phyloP scores from a whole-genome alignment of 92 coral and sea anemone species.

The Pocillopora meandrina region DNA sequence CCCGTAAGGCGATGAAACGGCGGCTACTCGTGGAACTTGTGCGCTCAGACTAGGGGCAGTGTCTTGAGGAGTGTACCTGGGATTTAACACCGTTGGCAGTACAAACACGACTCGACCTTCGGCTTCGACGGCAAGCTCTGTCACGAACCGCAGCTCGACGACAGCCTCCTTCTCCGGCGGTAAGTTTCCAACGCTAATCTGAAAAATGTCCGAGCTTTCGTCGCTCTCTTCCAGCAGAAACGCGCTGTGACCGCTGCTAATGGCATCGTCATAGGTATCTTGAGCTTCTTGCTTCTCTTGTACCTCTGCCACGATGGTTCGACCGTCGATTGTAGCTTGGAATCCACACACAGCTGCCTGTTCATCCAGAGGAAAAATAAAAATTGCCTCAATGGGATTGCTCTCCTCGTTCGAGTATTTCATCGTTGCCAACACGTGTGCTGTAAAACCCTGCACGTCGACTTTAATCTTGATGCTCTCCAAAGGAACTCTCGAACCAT shows the following conservation, averaged over 20 bases:
- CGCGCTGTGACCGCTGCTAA: slow-evolving; percentile 42
- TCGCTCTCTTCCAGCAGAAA: slow-evolving; percentile 1
- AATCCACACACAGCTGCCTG: slow-evolving; percentile 90
- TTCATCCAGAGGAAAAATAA: slow-evolving; percentile 77
- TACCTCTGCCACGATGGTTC: slow-evolving; percentile 83
- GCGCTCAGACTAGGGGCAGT: not conserved
- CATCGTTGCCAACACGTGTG: slow-evolving; percentile 79
- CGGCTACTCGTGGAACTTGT: no score
- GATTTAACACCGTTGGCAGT: slow-evolving; percentile 84
- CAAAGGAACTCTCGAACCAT: no score
- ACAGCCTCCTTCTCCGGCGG: slow-evolving; percentile 81
- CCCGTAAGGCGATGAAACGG: no score
- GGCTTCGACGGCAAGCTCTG: slow-evolving; percentile 76
- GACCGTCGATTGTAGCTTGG: slow-evolving; percentile 82
- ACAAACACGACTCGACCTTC: slow-evolving; percentile 84
- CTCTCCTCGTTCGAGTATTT: slow-evolving; percentile 71
- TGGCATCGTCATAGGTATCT: slow-evolving; percentile 82
- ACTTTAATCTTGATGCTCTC: slow-evolving; percentile 52
- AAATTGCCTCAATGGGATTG: slow-evolving; percentile 88
- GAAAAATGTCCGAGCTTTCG: slow-evolving; percentile 84
- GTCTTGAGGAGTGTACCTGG: slow-evolving; percentile 79
- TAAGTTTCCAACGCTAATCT: slow-evolving; percentile 82
- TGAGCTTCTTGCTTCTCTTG: slow-evolving; percentile 87
- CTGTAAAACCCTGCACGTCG: slow-evolving; percentile 80
- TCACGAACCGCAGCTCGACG: slow-evolving; percentile 75